Evolutionary conservation across 2,888 invertebrate genomes (phyloP).

Genomic region (Napeogenes inachia): DNA sequence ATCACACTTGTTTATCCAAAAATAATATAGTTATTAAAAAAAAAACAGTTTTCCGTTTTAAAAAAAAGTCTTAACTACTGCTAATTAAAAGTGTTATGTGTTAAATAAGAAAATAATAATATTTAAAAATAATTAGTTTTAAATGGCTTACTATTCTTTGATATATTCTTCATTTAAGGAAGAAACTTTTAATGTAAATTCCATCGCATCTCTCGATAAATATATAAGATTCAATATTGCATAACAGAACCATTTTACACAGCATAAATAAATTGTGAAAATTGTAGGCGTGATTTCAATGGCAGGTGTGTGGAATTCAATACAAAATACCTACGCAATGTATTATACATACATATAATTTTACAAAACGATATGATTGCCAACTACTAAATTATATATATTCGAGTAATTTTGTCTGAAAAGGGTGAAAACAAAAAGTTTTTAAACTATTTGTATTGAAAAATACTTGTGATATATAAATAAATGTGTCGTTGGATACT

Average conservation of each 20-base stretch:
- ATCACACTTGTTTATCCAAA: too few relatives aligned
- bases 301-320: constrained; percentile 53
- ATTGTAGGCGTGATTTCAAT: constrained; percentile 62
- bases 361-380: too few relatives aligned
- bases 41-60: too few relatives aligned
- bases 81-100: too few relatives aligned
- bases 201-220: constrained; percentile 18
- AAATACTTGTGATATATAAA: too few relatives aligned
- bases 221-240: constrained; percentile 21
- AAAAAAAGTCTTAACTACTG: too few relatives aligned
- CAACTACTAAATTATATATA: too few relatives aligned
- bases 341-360: constrained; percentile 37
- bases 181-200: constrained; percentile 21
- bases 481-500: too few relatives aligned
- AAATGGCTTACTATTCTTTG: constrained; percentile 23
- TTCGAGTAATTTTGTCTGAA: too few relatives aligned
- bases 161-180: constrained; percentile 19
- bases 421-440: too few relatives aligned
- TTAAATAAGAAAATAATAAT: too few relatives aligned
- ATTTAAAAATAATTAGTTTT: background rate
- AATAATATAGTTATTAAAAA: background rate
- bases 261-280: constrained; percentile 30
- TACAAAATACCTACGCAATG: constrained; percentile 28
- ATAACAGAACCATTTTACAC: constrained; percentile 17
- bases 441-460: too few relatives aligned